Percentiles rank a stretch among this genome's conserved stretches.
Conservation (phyloP, 2,888 invertebrate species). For the Clostera curtula region DNA sequence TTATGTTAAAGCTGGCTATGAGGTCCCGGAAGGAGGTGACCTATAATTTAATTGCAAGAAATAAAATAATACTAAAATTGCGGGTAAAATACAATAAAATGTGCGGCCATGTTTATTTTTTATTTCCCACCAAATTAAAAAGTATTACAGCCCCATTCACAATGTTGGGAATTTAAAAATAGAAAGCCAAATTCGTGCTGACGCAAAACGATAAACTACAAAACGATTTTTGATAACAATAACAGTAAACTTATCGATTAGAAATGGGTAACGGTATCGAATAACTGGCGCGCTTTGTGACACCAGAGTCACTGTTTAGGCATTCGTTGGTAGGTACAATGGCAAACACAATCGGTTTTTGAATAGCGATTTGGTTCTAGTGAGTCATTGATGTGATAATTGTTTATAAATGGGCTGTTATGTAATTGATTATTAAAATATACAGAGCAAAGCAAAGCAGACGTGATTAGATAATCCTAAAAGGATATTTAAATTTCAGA, state of each 20-base stretch:
- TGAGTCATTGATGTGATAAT: slow-evolving; percentile 10
- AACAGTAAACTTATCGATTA: slow-evolving; percentile 49
- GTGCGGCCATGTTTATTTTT: too few relatives aligned
- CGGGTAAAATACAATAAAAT: too few relatives aligned
- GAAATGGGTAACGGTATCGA: slow-evolving; percentile 39
- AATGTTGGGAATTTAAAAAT: too few relatives aligned
- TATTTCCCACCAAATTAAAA: too few relatives aligned
- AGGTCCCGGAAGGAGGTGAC: too few relatives aligned
- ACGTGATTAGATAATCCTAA: not conserved
- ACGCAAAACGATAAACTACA: slow-evolving; percentile 21
- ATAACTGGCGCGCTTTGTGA: slow-evolving; percentile 24
- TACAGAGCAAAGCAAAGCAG: too few relatives aligned
- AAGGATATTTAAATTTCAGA: too few relatives aligned
- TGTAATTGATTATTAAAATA: too few relatives aligned
- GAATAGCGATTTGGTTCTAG: slow-evolving; percentile 13
- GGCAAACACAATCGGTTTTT: slow-evolving; percentile 17
- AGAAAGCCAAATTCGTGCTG: slow-evolving; percentile 11
- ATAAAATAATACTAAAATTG: too few relatives aligned
- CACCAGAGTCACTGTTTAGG: slow-evolving; percentile 23
- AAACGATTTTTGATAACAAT: slow-evolving; percentile 40
- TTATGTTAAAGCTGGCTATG: too few relatives aligned
- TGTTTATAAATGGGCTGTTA: not conserved
- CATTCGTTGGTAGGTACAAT: slow-evolving; percentile 28
- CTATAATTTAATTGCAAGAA: too few relatives aligned
- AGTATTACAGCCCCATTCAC: slow-evolving; percentile 5